These are phyloP conservation scores for Sphaeridia pumilis DNA, from an alignment of 2,888 invertebrate genomes.

Conservation along the genomic window DNA sequence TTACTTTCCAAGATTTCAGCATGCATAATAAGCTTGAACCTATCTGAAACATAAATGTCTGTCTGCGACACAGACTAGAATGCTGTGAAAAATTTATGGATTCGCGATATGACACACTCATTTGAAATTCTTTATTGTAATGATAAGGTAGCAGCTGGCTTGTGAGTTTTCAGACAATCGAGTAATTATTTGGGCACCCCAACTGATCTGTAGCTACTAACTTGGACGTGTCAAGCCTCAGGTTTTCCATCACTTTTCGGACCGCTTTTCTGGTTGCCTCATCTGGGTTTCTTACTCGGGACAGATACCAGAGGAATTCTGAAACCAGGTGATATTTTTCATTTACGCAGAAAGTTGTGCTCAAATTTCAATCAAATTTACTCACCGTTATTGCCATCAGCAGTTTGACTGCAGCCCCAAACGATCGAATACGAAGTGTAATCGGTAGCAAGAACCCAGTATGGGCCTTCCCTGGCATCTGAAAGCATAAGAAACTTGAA, in stretches of 20 bases:
- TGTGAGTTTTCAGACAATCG: conserved; percentile 5
- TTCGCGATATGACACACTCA: too few relatives aligned
- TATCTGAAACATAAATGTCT: too few relatives aligned
- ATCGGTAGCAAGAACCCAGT: conserved; percentile 32
- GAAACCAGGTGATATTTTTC: background rate
- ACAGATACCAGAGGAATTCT: conserved; percentile 15
- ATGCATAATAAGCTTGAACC: too few relatives aligned
- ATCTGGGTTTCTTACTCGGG: conserved; percentile 13
- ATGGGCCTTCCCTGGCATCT: conserved; percentile 18
- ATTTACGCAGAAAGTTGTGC: background rate
- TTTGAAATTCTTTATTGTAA: too few relatives aligned
- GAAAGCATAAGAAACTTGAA: background rate
- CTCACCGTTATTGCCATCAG: conserved; percentile 16
- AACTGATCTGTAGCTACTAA: conserved; percentile 9
- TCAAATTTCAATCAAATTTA: background rate
- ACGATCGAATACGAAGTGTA: conserved; percentile 30
- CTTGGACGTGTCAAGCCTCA: background rate
- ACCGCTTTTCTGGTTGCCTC: background rate
- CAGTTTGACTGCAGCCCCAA: conserved; percentile 25
- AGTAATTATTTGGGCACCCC: conserved; percentile 7
- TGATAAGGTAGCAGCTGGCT: background rate
- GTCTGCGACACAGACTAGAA: too few relatives aligned
- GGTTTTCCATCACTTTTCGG: background rate
- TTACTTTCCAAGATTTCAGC: too few relatives aligned
- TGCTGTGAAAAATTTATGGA: too few relatives aligned